Conservation (phyloP, 1,140 invertebrate genomes). For the Mya arenaria region DNA sequence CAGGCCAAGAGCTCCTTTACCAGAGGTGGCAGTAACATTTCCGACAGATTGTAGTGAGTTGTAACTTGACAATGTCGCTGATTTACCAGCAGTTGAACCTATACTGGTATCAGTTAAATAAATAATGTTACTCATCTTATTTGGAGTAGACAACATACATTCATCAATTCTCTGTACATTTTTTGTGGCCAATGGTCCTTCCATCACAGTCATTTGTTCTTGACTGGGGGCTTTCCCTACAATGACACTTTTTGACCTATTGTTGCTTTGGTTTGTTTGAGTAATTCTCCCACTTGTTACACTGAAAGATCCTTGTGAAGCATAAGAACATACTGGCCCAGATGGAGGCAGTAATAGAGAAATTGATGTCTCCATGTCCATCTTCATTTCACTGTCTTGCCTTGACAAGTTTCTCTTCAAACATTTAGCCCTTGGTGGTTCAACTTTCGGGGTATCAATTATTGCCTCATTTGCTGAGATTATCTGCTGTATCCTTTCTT, state of each 20-base stretch:
- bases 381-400: constrained; percentile 79
- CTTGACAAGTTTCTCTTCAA: constrained; percentile 62
- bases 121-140: neutral
- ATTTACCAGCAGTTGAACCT: neutral
- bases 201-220: neutral
- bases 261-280: too few relatives aligned
- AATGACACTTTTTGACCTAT: too few relatives aligned
- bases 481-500: constrained; percentile 91
- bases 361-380: too few relatives aligned
- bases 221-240: neutral
- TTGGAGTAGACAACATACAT: neutral
- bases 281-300: too few relatives aligned
- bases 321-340: too few relatives aligned
- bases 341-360: too few relatives aligned
- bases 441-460: constrained; percentile 86
- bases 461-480: constrained; percentile 94
- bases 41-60: neutral
- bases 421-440: constrained; percentile 73
- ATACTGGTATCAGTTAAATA: neutral
- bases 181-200: neutral
- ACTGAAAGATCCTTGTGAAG: too few relatives aligned
- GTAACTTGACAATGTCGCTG: neutral
- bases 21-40: neutral
- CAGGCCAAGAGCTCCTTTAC: constrained; percentile 3
- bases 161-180: too few relatives aligned